Evolutionary conservation across 2,113 vertebrate species (phyloP).

Genomic region (Numida meleagris): DNA sequence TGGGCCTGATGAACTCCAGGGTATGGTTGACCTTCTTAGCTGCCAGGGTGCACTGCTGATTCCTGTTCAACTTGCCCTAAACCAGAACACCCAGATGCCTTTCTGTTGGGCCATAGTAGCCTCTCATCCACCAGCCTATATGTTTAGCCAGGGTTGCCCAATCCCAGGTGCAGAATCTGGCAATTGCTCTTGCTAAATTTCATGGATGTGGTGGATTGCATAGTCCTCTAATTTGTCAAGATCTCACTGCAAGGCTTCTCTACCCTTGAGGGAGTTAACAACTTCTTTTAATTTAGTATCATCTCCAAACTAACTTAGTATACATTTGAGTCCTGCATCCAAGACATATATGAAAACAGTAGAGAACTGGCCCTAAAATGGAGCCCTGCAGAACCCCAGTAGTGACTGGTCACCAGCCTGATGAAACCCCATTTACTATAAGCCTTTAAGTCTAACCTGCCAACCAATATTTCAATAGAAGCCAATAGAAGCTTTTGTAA

Average conservation of each 20-base stretch:
- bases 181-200: neutral
- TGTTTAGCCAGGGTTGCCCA: neutral
- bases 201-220: neutral
- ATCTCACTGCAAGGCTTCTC: neutral
- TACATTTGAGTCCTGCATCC: too few species aligned
- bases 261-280: neutral
- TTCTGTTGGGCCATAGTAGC: neutral
- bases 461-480: neutral
- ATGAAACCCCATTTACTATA: neutral
- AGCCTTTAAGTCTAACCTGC: neutral
- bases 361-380: too few species aligned
- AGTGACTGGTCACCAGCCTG: neutral
- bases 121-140: neutral
- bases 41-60: neutral
- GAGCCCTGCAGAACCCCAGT: neutral
- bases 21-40: neutral
- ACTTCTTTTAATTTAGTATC: too few species aligned
- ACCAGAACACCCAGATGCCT: neutral
- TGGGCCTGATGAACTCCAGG: neutral
- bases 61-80: neutral
- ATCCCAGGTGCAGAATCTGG: neutral
- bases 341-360: too few species aligned
- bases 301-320: too few species aligned
- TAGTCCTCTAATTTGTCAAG: neutral
- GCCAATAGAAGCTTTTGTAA: neutral